Evolutionary conservation across 2,113 vertebrate species (phyloP), one percentile per base, ranked within the genome.

Genomic region (Gobius niger): DNA sequence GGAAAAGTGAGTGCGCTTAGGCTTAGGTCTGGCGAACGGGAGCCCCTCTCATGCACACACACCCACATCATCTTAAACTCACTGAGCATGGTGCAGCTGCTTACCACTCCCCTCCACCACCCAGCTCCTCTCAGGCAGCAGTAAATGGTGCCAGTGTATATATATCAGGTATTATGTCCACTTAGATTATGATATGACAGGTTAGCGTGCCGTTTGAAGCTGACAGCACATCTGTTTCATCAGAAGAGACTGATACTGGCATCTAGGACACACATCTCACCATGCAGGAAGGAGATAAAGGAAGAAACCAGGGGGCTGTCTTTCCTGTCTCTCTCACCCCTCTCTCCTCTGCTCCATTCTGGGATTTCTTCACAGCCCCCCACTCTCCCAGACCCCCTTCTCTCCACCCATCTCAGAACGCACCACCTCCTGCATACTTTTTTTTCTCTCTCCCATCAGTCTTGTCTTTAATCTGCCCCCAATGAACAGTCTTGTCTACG

Each of bases 221-320:
- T 94, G 94, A 96, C 94, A 94, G 93, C 91, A 63, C 91, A 95
- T 95, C 93, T 95, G 90, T 92, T 93, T 92, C 90, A 88, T 92
- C 92, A 92, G 88, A 87, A 91, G 91, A 91, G 94, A 95, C 93
- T 94, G 93, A 92, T 92, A 86, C 74, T 93, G 93, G 90, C 91
- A 93, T 95, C 94, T 94, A 94, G 94, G 93, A 96, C 93, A 93
- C 92, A 94, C 85, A 85, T 93, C 92, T 94, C 89, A 81, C 86
- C 86, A 86, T 89, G 85, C 91, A 91, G 91, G 91, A 90, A 91
- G 88, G 87, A 88, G 88, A 90, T 90, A 88, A 91, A 91, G 88
- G 88, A 90, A 87, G 88, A 86, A 86, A 76, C 85, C 82, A 88
- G 85, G 88, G 90, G 90, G 88, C 86, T 70, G 87, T 90, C 86